These are phyloP conservation scores for Folsomia candida DNA, from an alignment of 2,888 invertebrate species.

Conservation along the genomic window DNA sequence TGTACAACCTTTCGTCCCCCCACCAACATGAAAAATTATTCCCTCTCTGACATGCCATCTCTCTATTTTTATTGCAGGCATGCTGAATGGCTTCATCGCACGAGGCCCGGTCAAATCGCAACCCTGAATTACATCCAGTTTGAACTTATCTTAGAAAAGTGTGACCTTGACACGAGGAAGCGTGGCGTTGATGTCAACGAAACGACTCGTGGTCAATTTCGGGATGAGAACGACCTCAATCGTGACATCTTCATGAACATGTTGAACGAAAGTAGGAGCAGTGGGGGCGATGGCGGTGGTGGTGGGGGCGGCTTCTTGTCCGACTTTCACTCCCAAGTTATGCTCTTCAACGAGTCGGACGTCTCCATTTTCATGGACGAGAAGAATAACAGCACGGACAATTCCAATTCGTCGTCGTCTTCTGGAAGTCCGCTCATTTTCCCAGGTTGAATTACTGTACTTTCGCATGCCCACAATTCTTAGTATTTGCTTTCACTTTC, in stretches of 20 bases:
- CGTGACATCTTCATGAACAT: background rate
- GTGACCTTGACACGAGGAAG: constrained; percentile 22
- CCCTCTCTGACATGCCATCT: no score
- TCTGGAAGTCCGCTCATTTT: constrained; percentile 12
- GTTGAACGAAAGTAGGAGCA: background rate
- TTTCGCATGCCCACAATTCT: background rate
- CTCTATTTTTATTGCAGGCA: constrained; percentile 37
- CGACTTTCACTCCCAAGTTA: background rate
- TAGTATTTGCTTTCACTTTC: background rate
- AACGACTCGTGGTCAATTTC: background rate
- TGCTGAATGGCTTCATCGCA: constrained; percentile 41
- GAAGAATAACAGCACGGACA: background rate
- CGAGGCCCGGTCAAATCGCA: constrained; percentile 29
- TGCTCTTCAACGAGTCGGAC: constrained; percentile 9
- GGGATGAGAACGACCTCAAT: constrained; percentile 9
- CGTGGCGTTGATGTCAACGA: background rate
- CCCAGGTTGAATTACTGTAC: constrained; percentile 2
- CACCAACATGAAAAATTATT: no score
- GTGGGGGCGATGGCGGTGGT: background rate
- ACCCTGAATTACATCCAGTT: constrained; percentile 45
- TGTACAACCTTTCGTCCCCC: no score
- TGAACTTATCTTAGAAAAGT: constrained; percentile 43
- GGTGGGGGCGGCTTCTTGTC: background rate
- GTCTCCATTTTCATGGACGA: constrained; percentile 11
- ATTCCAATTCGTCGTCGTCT: background rate